Base-by-base conservation (phyloP, 92 coral and sea anemone species). In the Paragorgia papillata region DNA sequence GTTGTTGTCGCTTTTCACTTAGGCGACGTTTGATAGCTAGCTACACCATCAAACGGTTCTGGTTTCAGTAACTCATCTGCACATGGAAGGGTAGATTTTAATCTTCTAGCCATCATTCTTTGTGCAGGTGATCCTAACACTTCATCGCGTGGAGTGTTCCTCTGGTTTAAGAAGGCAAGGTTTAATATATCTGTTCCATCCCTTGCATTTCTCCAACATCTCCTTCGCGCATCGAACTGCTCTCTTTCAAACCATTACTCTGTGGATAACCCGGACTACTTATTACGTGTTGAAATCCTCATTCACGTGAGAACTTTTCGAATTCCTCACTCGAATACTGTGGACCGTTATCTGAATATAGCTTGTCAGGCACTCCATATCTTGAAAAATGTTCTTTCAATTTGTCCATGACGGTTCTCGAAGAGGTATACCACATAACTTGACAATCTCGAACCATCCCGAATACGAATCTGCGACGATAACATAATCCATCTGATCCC, bases 201-300 rank as follows among this genome's bases (percentile, higher is more conserved):
- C 33, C 51, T 67, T 80, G 18, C 75, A 74, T 35, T 85, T 85
- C 18, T 81, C 68, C 26, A 81, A 62, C 27, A 85, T 48, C 12
- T 58, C 59, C 74, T 68, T 81, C 58, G 86, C 83, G 59, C 67
- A 46, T 18, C 80, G 80, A 26, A 86, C 62, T 12, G 78, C 74
- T 50, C 62, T 69, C 21, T 86, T 74, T 67, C 31, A 75, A 54
- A 26, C 89, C 86, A 81, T 85, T 86, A 30, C 82, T 69, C 68
- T 80, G 69, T 20, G 85, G 80, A 50, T 71, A 81, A 21, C 32
- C 9, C 3, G 89, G 83, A 43, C 74, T 74, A 31, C 79, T 80
- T 7, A 74, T 85, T 10, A 31, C 57, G 57, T 75, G 80, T 21
- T 75, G 10, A 59, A 85, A 85, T 9, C 69, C 80, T 79, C 75